Evolutionary conservation across 2,888 invertebrate species (phyloP).

Genomic region (Lysandra bellargus): DNA sequence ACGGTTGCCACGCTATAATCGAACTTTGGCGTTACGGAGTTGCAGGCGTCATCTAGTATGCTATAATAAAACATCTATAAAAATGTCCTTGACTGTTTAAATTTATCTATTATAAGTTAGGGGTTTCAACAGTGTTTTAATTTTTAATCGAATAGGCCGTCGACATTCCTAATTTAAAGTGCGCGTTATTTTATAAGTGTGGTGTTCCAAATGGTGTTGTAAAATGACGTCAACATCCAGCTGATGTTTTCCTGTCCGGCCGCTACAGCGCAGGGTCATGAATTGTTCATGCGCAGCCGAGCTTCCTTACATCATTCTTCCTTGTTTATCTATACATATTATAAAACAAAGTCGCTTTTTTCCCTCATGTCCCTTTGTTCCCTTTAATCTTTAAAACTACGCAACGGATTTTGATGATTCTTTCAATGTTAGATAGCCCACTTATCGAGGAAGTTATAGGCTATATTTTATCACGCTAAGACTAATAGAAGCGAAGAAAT

Average conservation of each 20-base stretch:
- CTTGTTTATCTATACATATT: not conserved
- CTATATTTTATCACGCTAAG: no score
- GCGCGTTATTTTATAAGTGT: not conserved
- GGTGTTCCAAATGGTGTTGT: not conserved
- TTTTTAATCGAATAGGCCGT: not conserved
- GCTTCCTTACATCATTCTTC: conserved; percentile 19
- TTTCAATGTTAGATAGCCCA: no score
- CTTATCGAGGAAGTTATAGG: no score
- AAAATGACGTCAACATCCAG: not conserved
- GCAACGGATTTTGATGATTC: no score
- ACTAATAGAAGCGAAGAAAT: no score
- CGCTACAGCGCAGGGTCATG: not conserved
- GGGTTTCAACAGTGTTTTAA: not conserved
- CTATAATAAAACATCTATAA: not conserved
- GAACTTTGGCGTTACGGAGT: no score
- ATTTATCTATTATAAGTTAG: not conserved
- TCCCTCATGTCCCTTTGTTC: no score
- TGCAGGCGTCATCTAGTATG: no score
- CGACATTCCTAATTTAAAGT: not conserved
- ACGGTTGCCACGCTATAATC: no score
- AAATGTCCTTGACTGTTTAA: not conserved
- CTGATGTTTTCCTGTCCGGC: not conserved
- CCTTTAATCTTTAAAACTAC: no score
- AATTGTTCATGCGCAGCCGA: not conserved
- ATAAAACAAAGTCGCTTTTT: no score